phyloP scores from a whole-genome alignment of 2,797 vertebrate species.

The Parotocinclus haroldoi region DNA sequence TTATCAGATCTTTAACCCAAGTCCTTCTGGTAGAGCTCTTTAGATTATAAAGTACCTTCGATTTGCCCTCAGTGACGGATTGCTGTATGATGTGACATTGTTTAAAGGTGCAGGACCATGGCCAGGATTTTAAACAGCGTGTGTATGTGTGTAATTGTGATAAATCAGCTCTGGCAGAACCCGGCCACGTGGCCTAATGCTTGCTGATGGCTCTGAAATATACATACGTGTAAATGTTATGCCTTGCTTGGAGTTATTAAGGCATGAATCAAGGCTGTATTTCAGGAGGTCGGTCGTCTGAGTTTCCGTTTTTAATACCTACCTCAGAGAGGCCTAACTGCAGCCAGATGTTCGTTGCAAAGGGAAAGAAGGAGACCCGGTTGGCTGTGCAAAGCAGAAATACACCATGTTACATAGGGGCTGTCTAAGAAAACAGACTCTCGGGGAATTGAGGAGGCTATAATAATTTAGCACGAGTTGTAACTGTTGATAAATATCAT shows the following conservation, averaged over 20 bases:
- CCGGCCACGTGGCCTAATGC: conserved; percentile 29
- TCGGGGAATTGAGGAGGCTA: conserved; percentile 28
- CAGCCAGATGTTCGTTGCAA: conserved; percentile 65
- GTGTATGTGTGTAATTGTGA: conserved; percentile 23
- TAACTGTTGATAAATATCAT: conserved; percentile 25
- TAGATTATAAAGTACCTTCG: neutral
- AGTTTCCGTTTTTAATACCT: conserved; percentile 70
- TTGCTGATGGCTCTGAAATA: conserved; percentile 56
- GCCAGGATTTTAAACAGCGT: conserved; percentile 15
- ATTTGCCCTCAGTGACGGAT: conserved; percentile 10
- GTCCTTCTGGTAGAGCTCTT: no score
- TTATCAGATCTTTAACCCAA: no score
- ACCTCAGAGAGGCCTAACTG: conserved; percentile 69
- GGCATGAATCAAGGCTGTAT: conserved; percentile 69
- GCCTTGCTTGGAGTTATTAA: conserved; percentile 73
- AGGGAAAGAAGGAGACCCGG: conserved; percentile 24
- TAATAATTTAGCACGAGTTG: conserved; percentile 27
- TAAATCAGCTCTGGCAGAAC: conserved; percentile 28
- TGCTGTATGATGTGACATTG: conserved; percentile 16
- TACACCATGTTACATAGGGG: conserved; percentile 11
- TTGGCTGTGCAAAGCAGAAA: conserved; percentile 32
- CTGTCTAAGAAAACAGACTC: conserved; percentile 22
- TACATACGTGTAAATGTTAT: conserved; percentile 67
- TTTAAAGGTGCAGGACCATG: conserved; percentile 18
- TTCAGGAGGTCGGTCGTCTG: conserved; percentile 60